phyloP scores from a whole-genome alignment of 2,888 invertebrate species.

The Drepanosiphum platanoidis region DNA sequence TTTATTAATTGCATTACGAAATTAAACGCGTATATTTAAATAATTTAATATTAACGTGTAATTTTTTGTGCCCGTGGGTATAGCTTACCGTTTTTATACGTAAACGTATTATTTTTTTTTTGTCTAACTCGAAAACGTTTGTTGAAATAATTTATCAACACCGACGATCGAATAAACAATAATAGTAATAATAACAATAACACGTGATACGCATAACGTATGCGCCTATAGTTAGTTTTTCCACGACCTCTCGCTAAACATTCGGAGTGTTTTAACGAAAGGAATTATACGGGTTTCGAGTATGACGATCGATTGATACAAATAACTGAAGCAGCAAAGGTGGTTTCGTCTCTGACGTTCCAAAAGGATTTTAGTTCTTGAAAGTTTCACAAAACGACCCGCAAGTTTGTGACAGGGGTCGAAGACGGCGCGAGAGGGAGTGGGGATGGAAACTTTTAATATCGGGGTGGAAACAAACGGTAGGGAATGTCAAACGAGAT shows the following conservation, averaged over 20 bases:
- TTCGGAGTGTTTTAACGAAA: background rate
- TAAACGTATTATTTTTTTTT: background rate
- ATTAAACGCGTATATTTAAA: background rate
- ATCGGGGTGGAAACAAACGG: constrained; percentile 18
- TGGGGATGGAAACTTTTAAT: constrained; percentile 42
- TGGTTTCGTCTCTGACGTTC: constrained; percentile 6
- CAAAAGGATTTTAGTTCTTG: constrained; percentile 38
- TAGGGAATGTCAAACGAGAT: constrained; percentile 35
- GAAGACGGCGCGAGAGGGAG: background rate
- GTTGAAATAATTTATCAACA: background rate
- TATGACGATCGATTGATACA: background rate
- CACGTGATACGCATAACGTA: background rate
- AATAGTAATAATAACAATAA: background rate
- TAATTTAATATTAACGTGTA: no score
- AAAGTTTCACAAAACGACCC: constrained; percentile 35
- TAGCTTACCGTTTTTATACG: background rate
- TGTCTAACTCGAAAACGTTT: background rate
- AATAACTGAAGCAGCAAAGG: background rate
- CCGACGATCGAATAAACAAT: no score
- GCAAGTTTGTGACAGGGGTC: constrained; percentile 21
- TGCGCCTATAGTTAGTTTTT: background rate
- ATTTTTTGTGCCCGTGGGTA: no score
- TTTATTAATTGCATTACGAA: background rate
- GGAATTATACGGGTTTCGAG: background rate
- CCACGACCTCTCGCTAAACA: background rate